Evolutionary conservation across 1,140 invertebrate genomes (phyloP).

Genomic region (Dicyema japonicum): DNA sequence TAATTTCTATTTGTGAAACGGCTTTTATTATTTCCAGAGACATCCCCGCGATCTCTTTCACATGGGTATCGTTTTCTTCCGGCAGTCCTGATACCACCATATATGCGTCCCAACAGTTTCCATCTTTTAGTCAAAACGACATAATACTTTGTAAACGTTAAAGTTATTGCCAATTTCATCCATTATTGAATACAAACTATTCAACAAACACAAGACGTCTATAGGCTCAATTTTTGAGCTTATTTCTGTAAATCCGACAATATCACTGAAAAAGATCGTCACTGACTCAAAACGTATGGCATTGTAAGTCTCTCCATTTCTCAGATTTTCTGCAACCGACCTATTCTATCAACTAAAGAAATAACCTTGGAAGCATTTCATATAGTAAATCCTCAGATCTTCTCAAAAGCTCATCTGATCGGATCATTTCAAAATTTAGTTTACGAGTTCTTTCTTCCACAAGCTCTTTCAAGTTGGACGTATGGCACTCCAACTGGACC

Average conservation of each 20-base stretch:
- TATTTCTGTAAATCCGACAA: conserved; percentile 51
- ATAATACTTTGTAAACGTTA: conserved; percentile 18
- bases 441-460: no score
- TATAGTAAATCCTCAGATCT: conserved; percentile 3
- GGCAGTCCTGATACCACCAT: conserved; percentile 2
- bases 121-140: no score
- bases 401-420: conserved; percentile 3
- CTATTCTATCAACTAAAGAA: no score
- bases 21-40: no score
- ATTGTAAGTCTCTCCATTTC: conserved; percentile 29
- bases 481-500: no score
- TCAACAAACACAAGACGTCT: conserved; percentile 19
- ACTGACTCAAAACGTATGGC: conserved; percentile 45
- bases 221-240: conserved; percentile 11
- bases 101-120: conserved; percentile 6
- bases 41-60: no score
- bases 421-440: no score
- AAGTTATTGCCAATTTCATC: conserved; percentile 11
- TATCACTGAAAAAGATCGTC: conserved; percentile 83
- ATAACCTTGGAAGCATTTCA: conserved; percentile 4
- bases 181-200: conserved; percentile 17
- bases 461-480: no score
- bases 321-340: conserved; percentile 19
- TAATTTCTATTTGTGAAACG: no score
- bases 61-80: no score